A percentile compares a stretch with the other conserved stretches of the same genome.
Evolutionary conservation across 2,113 vertebrate species (phyloP).

Genomic region (Oreochromis niloticus): DNA sequence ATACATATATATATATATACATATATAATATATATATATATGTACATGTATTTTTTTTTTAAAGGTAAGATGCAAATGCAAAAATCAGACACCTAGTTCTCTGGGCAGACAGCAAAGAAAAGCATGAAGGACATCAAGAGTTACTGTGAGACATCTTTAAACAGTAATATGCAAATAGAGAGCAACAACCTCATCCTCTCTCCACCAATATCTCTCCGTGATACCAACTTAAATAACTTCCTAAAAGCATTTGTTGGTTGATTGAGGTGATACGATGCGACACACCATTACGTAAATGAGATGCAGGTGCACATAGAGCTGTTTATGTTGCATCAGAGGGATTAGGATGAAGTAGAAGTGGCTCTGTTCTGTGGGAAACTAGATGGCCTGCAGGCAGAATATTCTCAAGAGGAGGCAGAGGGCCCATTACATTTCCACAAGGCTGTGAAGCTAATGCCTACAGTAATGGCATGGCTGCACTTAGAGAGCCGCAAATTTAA

Average conservation of each 20-base stretch:
- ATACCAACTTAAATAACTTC: neutral
- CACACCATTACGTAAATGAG: constrained; percentile 23
- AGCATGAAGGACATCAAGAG: neutral
- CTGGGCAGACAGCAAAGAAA: neutral
- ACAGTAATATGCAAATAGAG: neutral
- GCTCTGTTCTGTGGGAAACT: neutral
- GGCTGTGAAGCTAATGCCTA: constrained; percentile 50
- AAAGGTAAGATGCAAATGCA: neutral
- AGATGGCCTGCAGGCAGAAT: neutral
- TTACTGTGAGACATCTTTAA: neutral
- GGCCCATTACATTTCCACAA: constrained; percentile 35
- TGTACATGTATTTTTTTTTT: neutral
- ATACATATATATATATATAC: neutral
- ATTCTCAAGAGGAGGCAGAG: constrained; percentile 24
- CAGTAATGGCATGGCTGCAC: constrained; percentile 48
- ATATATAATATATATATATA: too few species aligned
- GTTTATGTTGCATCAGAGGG: neutral
- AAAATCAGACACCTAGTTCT: neutral
- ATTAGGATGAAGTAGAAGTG: constrained; percentile 1
- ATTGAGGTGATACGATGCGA: neutral
- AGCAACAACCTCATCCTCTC: neutral
- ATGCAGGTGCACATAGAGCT: constrained; percentile 30
- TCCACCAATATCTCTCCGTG: neutral
- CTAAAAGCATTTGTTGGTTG: neutral
- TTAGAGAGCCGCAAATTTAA: constrained; percentile 30